Conservation (phyloP, 2,797 vertebrate species). For the Phylloscopus collybita region DNA sequence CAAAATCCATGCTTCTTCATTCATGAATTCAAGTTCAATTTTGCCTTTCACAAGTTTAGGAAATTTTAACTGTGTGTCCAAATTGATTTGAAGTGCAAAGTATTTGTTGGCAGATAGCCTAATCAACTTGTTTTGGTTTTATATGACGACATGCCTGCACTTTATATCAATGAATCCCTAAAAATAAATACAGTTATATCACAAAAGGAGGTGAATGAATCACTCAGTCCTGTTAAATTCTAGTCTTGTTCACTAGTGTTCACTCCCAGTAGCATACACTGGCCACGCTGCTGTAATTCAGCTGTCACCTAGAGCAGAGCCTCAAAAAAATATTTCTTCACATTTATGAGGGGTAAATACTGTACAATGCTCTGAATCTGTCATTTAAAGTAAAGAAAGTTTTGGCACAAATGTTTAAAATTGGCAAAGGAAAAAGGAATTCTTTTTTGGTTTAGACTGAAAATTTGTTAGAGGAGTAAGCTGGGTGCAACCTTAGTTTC, state of each 20-base stretch:
- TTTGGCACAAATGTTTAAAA: not conserved
- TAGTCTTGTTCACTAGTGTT: not conserved
- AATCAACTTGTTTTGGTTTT: not conserved
- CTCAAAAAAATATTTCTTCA: conserved; percentile 20
- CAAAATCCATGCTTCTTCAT: not conserved
- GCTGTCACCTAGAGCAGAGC: not conserved
- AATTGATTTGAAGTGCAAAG: not conserved
- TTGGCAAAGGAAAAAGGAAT: not conserved
- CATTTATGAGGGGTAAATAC: not conserved
- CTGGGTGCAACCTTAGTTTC: not conserved
- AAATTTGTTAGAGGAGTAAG: not conserved
- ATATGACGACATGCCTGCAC: not conserved
- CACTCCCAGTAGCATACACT: not conserved
- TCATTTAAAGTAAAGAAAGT: conserved; percentile 13
- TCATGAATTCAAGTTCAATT: not conserved
- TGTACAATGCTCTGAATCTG: not conserved
- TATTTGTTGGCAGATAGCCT: not conserved
- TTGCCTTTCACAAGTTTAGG: not conserved
- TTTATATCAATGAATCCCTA: conserved; percentile 24
- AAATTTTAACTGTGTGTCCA: not conserved
- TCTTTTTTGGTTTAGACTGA: not conserved
- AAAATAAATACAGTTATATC: conserved; percentile 11
- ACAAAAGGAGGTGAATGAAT: not conserved
- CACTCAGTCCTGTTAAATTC: not conserved
- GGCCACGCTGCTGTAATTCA: conserved; percentile 8